Evolutionary conservation across 1,140 invertebrate species (phyloP).

Genomic region (Plectrocnemia conspersa): DNA sequence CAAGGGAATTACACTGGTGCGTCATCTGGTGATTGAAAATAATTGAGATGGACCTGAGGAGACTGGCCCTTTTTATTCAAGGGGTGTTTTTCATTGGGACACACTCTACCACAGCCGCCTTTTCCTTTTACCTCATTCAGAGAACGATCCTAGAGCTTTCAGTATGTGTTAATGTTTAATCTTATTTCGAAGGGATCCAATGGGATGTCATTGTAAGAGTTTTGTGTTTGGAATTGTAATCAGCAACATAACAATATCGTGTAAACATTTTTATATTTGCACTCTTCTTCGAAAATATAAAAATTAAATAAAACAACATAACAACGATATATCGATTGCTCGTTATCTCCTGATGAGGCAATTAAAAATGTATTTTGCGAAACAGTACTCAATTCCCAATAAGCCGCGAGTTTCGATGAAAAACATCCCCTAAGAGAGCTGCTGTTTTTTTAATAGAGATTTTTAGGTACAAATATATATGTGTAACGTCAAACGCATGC

Average conservation of each 20-base stretch:
- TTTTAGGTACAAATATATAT: neutral
- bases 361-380: neutral
- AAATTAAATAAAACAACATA: neutral
- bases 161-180: neutral
- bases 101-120: neutral
- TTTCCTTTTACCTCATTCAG: neutral
- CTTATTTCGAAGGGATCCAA: neutral
- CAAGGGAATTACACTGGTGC: conserved; percentile 9
- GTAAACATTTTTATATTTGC: too few species aligned
- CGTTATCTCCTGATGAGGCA: neutral
- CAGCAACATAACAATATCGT: too few species aligned
- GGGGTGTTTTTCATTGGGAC: neutral
- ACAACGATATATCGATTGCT: neutral
- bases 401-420: neutral
- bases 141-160: too few species aligned
- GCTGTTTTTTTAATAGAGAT: neutral
- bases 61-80: neutral
- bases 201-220: neutral
- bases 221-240: neutral
- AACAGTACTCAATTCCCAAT: neutral
- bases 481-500: neutral
- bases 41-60: conserved; percentile 9
- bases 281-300: too few species aligned
- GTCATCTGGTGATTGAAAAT: conserved; percentile 18
- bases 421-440: neutral